Percentiles rank a stretch among this genome's conserved stretches.
These are phyloP conservation scores for Oncorhynchus clarkii DNA, from an alignment of 2,113 vertebrate genomes.

Conservation along the genomic window DNA sequence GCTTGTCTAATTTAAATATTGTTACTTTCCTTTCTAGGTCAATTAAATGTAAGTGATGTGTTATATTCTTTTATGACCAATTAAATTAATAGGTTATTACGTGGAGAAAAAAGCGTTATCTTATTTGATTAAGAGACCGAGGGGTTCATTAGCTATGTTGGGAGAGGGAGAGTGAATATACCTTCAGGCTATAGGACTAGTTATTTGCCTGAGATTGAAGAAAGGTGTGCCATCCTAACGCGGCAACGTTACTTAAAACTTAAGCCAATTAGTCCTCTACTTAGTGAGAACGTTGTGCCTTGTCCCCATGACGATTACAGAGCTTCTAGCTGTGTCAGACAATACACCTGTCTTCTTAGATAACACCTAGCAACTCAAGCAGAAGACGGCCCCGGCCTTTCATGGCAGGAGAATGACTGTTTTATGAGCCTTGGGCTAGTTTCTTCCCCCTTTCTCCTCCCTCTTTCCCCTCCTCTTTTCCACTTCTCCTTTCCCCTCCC, in stretches of 20 bases:
- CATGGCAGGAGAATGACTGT: slow-evolving; percentile 86
- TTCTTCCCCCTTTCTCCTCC: slow-evolving; percentile 63
- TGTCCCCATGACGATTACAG: slow-evolving; percentile 91
- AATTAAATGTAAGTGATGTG: slow-evolving; percentile 99
- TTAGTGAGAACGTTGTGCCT: slow-evolving; percentile 91
- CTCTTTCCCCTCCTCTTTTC: slow-evolving; percentile 21
- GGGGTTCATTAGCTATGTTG: slow-evolving; percentile 87
- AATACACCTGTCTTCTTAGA: slow-evolving; percentile 97
- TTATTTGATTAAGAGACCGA: slow-evolving; percentile 98
- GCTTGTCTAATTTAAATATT: slow-evolving; percentile 91
- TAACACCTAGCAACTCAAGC: slow-evolving; percentile 90
- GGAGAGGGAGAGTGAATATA: slow-evolving; percentile 77
- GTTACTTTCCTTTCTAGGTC: slow-evolving; percentile 97
- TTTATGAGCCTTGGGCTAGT: slow-evolving; percentile 74
- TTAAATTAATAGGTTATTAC: slow-evolving; percentile 99
- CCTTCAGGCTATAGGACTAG: slow-evolving; percentile 94
- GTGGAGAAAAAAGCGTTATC: slow-evolving; percentile 78
- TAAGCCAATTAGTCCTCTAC: slow-evolving; percentile 97
- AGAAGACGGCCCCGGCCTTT: slow-evolving; percentile 84
- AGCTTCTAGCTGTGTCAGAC: slow-evolving; percentile 95
- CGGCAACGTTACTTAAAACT: slow-evolving; percentile 94
- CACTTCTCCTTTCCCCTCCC: fast-evolving
- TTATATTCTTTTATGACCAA: slow-evolving; percentile 98
- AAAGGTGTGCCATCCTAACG: slow-evolving; percentile 87
- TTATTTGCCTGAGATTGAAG: slow-evolving; percentile 84